Evolutionary conservation across 2,113 vertebrate genomes (phyloP).

Genomic region (Setophaga petechia): DNA sequence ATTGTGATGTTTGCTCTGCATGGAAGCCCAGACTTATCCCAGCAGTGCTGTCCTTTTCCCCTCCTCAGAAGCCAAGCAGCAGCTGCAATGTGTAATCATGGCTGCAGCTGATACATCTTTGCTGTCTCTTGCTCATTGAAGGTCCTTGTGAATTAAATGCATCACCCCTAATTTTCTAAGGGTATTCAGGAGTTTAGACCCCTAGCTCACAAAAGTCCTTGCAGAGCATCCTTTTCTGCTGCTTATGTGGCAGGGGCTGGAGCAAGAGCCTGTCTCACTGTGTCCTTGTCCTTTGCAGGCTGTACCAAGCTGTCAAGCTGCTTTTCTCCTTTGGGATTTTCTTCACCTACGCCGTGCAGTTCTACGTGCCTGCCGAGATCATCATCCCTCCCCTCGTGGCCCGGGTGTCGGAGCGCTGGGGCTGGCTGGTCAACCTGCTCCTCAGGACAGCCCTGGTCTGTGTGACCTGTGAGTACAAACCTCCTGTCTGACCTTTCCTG

Average conservation of each 20-base stretch:
- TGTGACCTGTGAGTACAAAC: constrained; percentile 87
- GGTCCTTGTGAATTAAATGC: background rate
- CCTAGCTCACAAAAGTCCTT: background rate
- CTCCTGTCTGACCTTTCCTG: background rate
- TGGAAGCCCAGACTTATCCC: background rate
- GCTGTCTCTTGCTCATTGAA: background rate
- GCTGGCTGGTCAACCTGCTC: constrained; percentile 75
- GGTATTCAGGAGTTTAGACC: background rate
- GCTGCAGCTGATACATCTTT: background rate
- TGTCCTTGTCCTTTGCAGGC: constrained; percentile 70
- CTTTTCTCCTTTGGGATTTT: constrained; percentile 93
- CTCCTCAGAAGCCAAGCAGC: background rate
- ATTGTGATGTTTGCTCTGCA: background rate
- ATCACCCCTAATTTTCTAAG: background rate
- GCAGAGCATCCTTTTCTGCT: background rate
- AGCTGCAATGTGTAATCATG: background rate
- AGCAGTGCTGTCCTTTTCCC: background rate
- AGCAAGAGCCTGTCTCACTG: background rate
- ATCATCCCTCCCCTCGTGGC: constrained; percentile 79
- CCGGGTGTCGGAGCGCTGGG: constrained; percentile 75
- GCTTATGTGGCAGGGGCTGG: background rate
- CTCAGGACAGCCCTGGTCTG: constrained; percentile 82
- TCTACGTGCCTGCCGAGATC: constrained; percentile 94
- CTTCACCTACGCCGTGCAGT: constrained; percentile 94
- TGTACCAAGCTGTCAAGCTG: constrained; percentile 93